Conservation (phyloP, 2,797 vertebrate genomes). For the Myotis vivesi region DNA sequence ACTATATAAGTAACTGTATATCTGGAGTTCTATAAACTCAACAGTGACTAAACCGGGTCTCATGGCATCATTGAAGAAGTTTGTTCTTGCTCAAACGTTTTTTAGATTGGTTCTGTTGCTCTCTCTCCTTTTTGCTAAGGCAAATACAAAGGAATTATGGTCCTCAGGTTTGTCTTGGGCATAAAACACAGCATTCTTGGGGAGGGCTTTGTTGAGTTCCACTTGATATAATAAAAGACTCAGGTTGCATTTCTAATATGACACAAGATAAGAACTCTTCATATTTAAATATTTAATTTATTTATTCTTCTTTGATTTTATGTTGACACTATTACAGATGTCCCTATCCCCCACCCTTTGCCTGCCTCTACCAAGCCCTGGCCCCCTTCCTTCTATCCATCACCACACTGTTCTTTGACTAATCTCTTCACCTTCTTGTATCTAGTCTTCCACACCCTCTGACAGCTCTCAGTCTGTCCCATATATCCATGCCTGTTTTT, state of each 20-base stretch:
- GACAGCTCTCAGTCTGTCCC: neutral
- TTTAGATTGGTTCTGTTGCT: neutral
- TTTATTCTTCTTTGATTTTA: neutral
- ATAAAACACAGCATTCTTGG: neutral
- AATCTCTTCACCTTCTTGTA: neutral
- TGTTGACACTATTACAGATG: neutral
- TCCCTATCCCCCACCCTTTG: neutral
- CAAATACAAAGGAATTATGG: accelerated
- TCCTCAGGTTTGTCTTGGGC: neutral
- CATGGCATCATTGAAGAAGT: neutral
- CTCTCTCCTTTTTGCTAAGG: neutral
- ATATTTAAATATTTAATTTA: neutral
- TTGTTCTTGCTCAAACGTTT: neutral
- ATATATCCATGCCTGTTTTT: neutral
- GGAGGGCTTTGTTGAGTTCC: neutral
- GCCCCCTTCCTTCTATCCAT: neutral
- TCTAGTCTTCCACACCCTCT: neutral
- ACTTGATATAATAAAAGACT: neutral
- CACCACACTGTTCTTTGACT: neutral
- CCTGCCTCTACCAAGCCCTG: neutral
- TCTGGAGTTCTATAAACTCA: neutral
- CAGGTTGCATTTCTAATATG: neutral
- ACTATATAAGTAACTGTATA: neutral
- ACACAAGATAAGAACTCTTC: neutral
- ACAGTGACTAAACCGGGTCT: neutral